phyloP scores from a whole-genome alignment of 1,140 invertebrate genomes.

The Drosophila carrolli region DNA sequence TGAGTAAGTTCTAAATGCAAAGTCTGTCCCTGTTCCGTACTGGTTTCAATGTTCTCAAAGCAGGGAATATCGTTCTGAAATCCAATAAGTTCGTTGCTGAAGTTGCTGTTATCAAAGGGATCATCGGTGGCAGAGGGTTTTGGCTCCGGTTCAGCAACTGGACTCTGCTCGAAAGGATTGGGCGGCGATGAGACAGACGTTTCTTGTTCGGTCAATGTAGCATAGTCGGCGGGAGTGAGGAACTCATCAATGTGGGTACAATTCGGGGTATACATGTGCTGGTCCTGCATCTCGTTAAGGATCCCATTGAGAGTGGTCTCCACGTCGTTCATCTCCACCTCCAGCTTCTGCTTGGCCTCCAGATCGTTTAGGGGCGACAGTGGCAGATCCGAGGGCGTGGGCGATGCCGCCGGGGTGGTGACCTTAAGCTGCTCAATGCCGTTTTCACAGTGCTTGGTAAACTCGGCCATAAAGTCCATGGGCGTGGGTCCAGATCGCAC shows the following conservation, averaged over 20 bases:
- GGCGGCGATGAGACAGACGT: slow-evolving; percentile 5
- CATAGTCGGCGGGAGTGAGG: slow-evolving; percentile 73
- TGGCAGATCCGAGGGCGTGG: slow-evolving; percentile 13
- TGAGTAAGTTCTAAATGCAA: slow-evolving; percentile 66
- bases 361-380: slow-evolving; percentile 40
- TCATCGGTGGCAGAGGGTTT: slow-evolving; percentile 6
- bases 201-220: slow-evolving; percentile 54
- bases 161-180: slow-evolving; percentile 23
- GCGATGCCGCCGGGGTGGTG: slow-evolving; percentile 16
- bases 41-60: slow-evolving; percentile 71
- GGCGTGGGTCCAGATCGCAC: slow-evolving; percentile 30
- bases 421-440: slow-evolving; percentile 32
- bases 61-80: slow-evolving; percentile 82
- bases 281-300: slow-evolving; percentile 79
- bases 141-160: background rate
- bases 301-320: slow-evolving; percentile 80
- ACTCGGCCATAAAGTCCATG: slow-evolving; percentile 72
- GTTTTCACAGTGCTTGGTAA: slow-evolving; percentile 64
- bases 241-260: slow-evolving; percentile 70
- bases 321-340: slow-evolving; percentile 78
- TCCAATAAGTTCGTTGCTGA: slow-evolving; percentile 70
- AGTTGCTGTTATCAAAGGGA: slow-evolving; percentile 63
- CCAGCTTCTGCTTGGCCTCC: slow-evolving; percentile 57
- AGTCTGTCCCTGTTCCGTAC: slow-evolving; percentile 43
- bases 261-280: slow-evolving; percentile 77